Percentiles rank a stretch among this genome's conserved stretches.
Evolutionary conservation across 2,113 vertebrate species (phyloP).

Genomic region (Ardeotis arabs): DNA sequence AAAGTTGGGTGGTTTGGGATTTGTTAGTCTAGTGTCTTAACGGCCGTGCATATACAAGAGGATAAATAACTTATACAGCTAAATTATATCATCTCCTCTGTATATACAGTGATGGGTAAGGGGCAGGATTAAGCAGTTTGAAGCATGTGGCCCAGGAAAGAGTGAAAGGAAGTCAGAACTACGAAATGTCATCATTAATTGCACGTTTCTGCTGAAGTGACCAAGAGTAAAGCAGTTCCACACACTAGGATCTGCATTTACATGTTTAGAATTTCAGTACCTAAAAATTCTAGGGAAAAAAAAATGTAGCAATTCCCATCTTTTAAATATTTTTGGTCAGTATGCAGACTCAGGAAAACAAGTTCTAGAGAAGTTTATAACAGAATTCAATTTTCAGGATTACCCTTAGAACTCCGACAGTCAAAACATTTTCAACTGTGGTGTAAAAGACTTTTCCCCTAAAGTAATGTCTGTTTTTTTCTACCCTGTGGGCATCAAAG

Average conservation of each 20-base stretch:
- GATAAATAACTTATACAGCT: not conserved
- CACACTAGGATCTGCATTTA: not conserved
- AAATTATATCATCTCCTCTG: not conserved
- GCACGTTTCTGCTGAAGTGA: not conserved
- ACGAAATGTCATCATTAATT: not conserved
- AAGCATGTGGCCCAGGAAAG: not conserved
- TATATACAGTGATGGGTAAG: not conserved
- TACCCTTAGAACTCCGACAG: not conserved
- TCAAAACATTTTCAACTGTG: not conserved
- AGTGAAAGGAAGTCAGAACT: not conserved
- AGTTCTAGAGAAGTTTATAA: not conserved
- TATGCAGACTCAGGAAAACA: not conserved
- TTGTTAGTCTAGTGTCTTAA: not conserved
- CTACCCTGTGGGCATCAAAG: not conserved
- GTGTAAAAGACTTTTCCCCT: not conserved
- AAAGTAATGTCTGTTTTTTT: not conserved
- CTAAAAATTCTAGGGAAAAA: not conserved
- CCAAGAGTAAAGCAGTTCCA: not conserved
- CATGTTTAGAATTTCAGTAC: not conserved
- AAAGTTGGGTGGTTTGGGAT: not conserved
- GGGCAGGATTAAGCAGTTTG: not conserved
- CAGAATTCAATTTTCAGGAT: not conserved
- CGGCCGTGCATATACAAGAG: not conserved
- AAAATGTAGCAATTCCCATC: not conserved
- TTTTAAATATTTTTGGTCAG: not conserved